Conservation (phyloP, 1,140 invertebrate genomes). For the Drosophila pruinosa region DNA sequence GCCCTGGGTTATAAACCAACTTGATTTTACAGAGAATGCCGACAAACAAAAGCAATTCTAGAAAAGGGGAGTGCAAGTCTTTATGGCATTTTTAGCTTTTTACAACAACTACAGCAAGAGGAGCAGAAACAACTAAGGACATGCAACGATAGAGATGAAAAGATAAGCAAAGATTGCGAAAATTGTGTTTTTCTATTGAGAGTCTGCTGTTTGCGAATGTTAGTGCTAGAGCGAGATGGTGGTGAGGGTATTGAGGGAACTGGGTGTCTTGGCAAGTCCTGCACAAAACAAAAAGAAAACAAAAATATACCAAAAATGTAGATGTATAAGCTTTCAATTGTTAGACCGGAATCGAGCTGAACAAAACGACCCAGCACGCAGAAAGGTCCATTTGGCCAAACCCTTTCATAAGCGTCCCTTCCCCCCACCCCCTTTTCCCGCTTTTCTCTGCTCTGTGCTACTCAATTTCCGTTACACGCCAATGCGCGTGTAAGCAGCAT, state of each 20-base stretch:
- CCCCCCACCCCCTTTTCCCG: not conserved
- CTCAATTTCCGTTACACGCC: constrained; percentile 76
- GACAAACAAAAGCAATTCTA: constrained; percentile 54
- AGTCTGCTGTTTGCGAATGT: constrained; percentile 4
- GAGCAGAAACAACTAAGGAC: constrained; percentile 21
- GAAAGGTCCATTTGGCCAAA: constrained; percentile 55
- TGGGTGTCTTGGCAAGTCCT: constrained; percentile 50
- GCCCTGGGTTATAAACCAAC: constrained; percentile 33
- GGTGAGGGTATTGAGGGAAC: not conserved
- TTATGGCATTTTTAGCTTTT: constrained; percentile 53
- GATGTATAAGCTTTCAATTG: constrained; percentile 59
- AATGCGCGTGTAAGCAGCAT: constrained; percentile 78
- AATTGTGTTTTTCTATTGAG: constrained; percentile 77
- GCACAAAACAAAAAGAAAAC: constrained; percentile 62
- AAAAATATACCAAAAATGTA: constrained; percentile 62
- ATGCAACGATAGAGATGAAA: constrained; percentile 66
- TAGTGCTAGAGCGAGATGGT: not conserved
- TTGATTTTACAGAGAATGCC: constrained; percentile 48
- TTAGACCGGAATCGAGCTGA: constrained; percentile 29
- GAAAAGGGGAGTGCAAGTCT: constrained; percentile 26
- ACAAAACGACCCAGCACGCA: not conserved
- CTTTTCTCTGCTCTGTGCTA: constrained; percentile 16
- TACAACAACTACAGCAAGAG: constrained; percentile 46
- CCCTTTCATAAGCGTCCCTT: constrained; percentile 45
- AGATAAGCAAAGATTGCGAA: constrained; percentile 80